Evolutionary conservation across 2,888 invertebrate genomes (phyloP).

Genomic region (Drosophila merina): DNA sequence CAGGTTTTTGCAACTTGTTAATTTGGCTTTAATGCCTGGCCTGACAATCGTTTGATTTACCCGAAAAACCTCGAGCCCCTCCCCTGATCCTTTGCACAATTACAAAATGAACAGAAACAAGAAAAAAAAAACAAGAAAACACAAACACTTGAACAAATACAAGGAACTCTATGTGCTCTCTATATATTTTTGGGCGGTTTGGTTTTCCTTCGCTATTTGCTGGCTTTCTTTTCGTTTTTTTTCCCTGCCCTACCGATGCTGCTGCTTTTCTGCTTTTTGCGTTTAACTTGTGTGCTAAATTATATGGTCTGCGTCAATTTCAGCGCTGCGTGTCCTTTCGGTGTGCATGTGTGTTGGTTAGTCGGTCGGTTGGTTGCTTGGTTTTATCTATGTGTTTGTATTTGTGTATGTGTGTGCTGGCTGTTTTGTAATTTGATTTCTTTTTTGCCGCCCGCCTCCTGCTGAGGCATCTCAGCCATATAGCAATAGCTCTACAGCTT

Average conservation of each 20-base stretch:
- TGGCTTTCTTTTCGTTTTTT: constrained; percentile 41
- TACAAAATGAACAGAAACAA: not conserved
- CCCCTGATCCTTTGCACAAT: not conserved
- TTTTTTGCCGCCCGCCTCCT: constrained; percentile 66
- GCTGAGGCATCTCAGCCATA: constrained; percentile 29
- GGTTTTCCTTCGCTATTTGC: constrained; percentile 43
- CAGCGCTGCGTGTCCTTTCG: constrained; percentile 53
- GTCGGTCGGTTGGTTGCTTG: constrained; percentile 49
- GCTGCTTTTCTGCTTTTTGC: constrained; percentile 34
- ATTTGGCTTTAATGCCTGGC: constrained; percentile 52
- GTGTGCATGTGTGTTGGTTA: constrained; percentile 20
- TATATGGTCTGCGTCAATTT: constrained; percentile 70
- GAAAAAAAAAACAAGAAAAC: not conserved
- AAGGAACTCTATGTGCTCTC: constrained; percentile 29
- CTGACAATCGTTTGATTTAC: constrained; percentile 50
- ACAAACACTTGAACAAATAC: constrained; percentile 5
- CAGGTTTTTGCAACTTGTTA: constrained; percentile 44
- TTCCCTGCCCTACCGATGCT: constrained; percentile 21
- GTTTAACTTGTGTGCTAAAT: constrained; percentile 78
- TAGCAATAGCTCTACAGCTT: constrained; percentile 32
- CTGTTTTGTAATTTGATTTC: constrained; percentile 78
- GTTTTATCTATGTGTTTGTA: constrained; percentile 59
- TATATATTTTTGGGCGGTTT: constrained; percentile 26
- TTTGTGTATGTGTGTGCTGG: constrained; percentile 55
- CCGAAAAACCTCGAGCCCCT: constrained; percentile 1